Evolutionary conservation across 2,888 invertebrate genomes (phyloP), one percentile per base, ranked within the genome.

Genomic region (Drosophila robusta): DNA sequence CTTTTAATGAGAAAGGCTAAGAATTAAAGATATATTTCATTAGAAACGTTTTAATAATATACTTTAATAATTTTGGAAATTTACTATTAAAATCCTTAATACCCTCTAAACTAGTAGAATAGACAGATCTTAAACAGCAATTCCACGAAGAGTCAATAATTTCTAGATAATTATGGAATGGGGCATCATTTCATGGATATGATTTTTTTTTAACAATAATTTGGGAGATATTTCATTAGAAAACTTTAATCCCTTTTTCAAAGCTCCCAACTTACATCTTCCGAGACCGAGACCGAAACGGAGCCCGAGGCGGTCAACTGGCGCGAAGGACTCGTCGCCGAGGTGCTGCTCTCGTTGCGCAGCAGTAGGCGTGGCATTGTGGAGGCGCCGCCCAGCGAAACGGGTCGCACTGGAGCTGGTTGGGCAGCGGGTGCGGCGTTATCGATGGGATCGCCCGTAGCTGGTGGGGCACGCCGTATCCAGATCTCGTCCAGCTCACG

Each of bases 401-500:
- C 75, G 12, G 84, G 45, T 6, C 78, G 68, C 44, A n/a, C 47
- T n/a, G 52, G 22, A 16, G 57, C 11, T 1, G 7, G 14, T 0
- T 29, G 12, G 6, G 57, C 51, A 14, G 52, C 46, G 4, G 72
- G 5, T 18, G 67, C 39, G 1, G 46, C 50, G 6, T 22, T 47
- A 32, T 42, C 34, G 32, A 9, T 16, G 14, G 46, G 57, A 18
- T 58, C 64, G 1, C 11, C 14, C 0, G 5, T 4, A 1, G 61
- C 18, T 0, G 72, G 56, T 7, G 72, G 50, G 0, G 78, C 47
- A 41, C 91, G 82, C 32, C 86, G 87, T 42, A 91, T 91, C 91
- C 91, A 91, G 26, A 91, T 90, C 32, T 91, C 91, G 71, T 90
- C 91, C 56, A 91, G 57, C 57, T 85, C 64, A 55, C 86, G 63